Base-by-base conservation (phyloP, 2,113 vertebrate species). In the Cynoglossus semilaevis region DNA sequence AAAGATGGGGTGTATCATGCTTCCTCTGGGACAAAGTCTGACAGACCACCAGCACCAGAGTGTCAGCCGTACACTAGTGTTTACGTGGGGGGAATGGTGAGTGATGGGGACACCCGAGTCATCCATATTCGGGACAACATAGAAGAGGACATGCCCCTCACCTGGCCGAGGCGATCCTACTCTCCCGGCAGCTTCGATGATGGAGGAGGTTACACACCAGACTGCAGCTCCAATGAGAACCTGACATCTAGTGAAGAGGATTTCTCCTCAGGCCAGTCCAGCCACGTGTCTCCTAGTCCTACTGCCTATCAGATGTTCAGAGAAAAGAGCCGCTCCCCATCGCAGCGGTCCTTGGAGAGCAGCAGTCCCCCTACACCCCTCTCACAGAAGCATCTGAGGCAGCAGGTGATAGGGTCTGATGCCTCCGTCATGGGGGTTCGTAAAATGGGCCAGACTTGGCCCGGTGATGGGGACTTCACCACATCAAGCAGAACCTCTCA, bases 151-250 rank as follows among this genome's bases (percentile, higher is more conserved):
- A 85, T 90, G 1, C 94, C 92, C 70, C 93, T 94, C 41, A 97
- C 94, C 1, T 99, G 97, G 97, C 95, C 96, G 0, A 89, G 95
- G 49, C 88, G 93, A 60, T 97, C 96, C 57, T 95, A 93, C 63
- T 99, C 97, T 0, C 96, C 96, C 0, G 86, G 94, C 14, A 94
- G 93, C 77, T 95, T 95, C 29, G 95, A 99, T 37, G 96, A 99
- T 5, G 95, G 94, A 9, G 96, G 94, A 8, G 95, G 95, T 16
- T 99, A 99, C 87, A 99, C 96, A 0, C 96, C 96, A 0, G 96
- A 99, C 77, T 98, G 96, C 87, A 99, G 96, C 89, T 99, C 96
- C 76, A 99, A 98, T 3, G 96, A 99, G 86, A 99, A 99, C 89
- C 85, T 99, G 61, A 99, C 96, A 0, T 99, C 97, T 73, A 99